These are phyloP conservation scores for Alectoris magna DNA, from an alignment of 2,797 vertebrate species.

Conservation along the genomic window DNA sequence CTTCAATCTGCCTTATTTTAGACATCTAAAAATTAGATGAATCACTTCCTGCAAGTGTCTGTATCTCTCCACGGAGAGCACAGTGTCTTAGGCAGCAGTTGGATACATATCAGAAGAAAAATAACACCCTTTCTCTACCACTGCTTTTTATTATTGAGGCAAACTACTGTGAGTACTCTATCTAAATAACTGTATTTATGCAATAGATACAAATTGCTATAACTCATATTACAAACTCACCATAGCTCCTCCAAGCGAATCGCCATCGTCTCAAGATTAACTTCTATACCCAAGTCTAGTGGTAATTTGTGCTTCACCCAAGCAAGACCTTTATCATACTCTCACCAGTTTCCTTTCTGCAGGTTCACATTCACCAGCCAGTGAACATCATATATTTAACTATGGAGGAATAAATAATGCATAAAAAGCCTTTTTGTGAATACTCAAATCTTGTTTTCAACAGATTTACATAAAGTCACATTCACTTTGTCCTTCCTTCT, in stretches of 20 bases:
- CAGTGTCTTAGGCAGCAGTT: background rate
- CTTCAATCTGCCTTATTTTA: constrained; percentile 27
- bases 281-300: background rate
- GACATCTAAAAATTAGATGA: background rate
- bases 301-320: constrained; percentile 4
- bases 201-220: background rate
- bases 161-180: background rate
- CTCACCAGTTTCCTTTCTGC: constrained; percentile 13
- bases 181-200: constrained; percentile 3
- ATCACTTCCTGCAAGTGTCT: constrained; percentile 41
- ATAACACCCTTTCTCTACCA: background rate
- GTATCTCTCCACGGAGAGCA: background rate
- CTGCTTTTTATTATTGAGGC: background rate
- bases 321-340: background rate
- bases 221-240: background rate
- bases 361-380: background rate
- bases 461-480: constrained; percentile 45
- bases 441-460: constrained; percentile 9
- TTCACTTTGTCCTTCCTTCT: constrained; percentile 15
- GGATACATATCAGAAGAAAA: background rate
- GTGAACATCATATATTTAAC: background rate
- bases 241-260: background rate
- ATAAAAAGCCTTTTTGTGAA: constrained; percentile 44
- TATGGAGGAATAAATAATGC: constrained; percentile 20
- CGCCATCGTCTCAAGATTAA: background rate